Evolutionary conservation across 2,888 invertebrate genomes (phyloP).

Genomic region (Pimpla rufipes): DNA sequence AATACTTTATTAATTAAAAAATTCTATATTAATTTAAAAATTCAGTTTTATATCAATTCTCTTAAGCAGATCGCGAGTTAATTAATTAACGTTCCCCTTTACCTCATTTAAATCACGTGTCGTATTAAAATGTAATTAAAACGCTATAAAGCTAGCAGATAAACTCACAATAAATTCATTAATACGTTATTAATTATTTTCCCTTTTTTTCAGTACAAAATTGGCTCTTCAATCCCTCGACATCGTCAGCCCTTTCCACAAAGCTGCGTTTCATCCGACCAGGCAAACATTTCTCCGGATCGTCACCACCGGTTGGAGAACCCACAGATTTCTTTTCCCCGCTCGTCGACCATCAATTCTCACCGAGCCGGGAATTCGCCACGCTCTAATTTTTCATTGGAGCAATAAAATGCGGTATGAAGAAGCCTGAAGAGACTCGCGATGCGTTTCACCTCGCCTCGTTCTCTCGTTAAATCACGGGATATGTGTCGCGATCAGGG

Average conservation of each 20-base stretch:
- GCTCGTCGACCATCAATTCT: slow-evolving; percentile 12
- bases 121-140: too few relatives aligned
- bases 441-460: slow-evolving; percentile 36
- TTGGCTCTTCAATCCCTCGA: neutral
- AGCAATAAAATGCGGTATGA: slow-evolving; percentile 61
- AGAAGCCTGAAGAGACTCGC: neutral
- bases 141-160: too few relatives aligned
- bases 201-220: neutral
- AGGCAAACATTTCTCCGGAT: too few relatives aligned
- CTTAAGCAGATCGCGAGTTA: too few relatives aligned
- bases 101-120: too few relatives aligned
- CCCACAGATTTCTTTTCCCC: slow-evolving; percentile 12
- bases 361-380: slow-evolving; percentile 35
- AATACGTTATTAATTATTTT: too few relatives aligned
- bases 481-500: slow-evolving; percentile 70
- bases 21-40: too few relatives aligned
- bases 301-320: neutral
- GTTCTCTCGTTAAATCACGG: slow-evolving; percentile 66
- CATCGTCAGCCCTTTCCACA: neutral
- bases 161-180: too few relatives aligned
- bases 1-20: too few relatives aligned
- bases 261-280: neutral
- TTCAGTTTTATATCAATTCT: neutral
- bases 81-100: too few relatives aligned
- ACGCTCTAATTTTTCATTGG: slow-evolving; percentile 68